Evolutionary conservation across 2,113 vertebrate genomes (phyloP).

Genomic region (Trematocara marginatum): DNA sequence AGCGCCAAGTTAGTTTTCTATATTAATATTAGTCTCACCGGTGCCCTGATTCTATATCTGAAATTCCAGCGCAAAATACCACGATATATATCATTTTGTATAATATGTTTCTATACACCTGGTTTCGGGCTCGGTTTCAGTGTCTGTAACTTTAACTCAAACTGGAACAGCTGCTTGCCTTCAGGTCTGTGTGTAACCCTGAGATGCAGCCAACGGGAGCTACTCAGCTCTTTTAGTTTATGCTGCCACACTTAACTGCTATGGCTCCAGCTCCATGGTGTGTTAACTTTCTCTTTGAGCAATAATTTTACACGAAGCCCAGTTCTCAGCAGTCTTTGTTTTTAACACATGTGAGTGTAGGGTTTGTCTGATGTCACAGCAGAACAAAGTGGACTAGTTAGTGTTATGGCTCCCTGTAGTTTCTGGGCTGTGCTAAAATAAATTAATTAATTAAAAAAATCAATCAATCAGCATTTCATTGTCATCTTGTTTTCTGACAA

Average conservation of each 20-base stretch:
- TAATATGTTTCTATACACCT: neutral
- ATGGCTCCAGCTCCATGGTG: neutral
- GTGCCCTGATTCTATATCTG: neutral
- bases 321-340: neutral
- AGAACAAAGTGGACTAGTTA: neutral
- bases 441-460: neutral
- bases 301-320: neutral
- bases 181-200: neutral
- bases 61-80: neutral
- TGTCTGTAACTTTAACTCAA: neutral
- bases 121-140: neutral
- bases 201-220: neutral
- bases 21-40: neutral
- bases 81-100: neutral
- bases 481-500: neutral
- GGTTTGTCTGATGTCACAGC: neutral
- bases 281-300: neutral
- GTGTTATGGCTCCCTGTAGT: neutral
- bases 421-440: neutral
- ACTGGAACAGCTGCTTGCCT: neutral
- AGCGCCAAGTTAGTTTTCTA: neutral
- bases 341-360: neutral
- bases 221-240: neutral
- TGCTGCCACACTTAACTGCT: neutral
- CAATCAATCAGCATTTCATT: neutral